These are phyloP conservation scores for Rhinella marina DNA, from an alignment of 2,797 vertebrate species.

Conservation along the genomic window DNA sequence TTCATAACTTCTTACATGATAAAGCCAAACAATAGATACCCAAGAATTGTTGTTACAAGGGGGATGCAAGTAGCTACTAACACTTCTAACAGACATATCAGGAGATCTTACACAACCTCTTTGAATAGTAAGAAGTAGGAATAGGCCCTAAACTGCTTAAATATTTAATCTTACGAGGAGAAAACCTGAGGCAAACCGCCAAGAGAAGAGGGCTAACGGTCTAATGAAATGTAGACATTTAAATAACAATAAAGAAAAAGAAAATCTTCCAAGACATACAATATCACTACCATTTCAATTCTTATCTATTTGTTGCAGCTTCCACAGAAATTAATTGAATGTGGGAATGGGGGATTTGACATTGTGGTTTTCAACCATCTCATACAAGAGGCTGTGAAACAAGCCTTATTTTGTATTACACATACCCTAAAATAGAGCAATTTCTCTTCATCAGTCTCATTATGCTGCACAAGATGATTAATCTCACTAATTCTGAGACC, in stretches of 20 bases:
- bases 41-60: too few species aligned
- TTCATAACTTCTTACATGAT: too few species aligned
- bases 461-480: neutral
- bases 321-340: slow-evolving; percentile 39
- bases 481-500: neutral
- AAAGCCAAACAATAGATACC: too few species aligned
- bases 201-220: neutral
- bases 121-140: too few species aligned
- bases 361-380: slow-evolving; percentile 27
- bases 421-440: slow-evolving; percentile 1
- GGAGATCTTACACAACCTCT: too few species aligned
- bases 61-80: too few species aligned
- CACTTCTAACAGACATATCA: too few species aligned
- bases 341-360: slow-evolving; percentile 43
- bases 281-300: neutral
- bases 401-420: slow-evolving; percentile 29
- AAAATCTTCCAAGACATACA: neutral
- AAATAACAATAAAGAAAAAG: neutral
- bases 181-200: neutral
- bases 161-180: neutral
- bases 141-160: neutral
- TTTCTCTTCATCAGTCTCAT: neutral
- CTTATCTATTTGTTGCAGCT: slow-evolving; percentile 49
- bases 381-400: slow-evolving; percentile 1
- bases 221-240: neutral